phyloP scores from a whole-genome alignment of 1,140 invertebrate genomes.

The Ephestia elutella region DNA sequence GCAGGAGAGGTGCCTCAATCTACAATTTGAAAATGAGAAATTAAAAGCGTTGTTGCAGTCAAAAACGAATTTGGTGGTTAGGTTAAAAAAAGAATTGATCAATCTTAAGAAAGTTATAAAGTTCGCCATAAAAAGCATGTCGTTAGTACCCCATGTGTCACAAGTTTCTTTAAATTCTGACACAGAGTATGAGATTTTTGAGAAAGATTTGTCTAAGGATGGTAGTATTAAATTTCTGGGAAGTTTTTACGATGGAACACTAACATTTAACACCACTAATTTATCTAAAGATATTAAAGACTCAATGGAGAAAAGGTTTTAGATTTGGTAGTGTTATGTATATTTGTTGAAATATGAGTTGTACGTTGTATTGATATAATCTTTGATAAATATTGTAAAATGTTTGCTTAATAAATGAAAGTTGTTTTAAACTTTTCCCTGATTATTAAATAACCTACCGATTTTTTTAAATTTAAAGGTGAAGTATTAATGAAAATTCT shows the following conservation, averaged over 20 bases:
- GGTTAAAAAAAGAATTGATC: constrained; percentile 31
- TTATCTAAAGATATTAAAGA: constrained; percentile 6
- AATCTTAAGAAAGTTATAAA: constrained; percentile 28
- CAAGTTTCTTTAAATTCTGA: constrained; percentile 22
- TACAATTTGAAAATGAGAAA: constrained; percentile 38
- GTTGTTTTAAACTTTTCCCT: background rate
- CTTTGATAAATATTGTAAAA: background rate
- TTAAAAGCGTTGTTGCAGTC: constrained; percentile 26
- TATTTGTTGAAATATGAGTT: background rate
- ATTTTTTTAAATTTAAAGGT: too few species aligned
- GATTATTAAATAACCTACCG: too few species aligned
- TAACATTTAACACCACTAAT: constrained; percentile 19
- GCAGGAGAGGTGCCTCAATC: constrained; percentile 22
- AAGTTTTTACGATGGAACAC: constrained; percentile 9
- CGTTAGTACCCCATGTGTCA: constrained; percentile 4
- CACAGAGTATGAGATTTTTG: constrained; percentile 26
- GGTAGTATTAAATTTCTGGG: constrained; percentile 16
- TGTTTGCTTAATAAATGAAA: background rate
- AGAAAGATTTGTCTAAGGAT: constrained; percentile 23
- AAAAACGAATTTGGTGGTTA: constrained; percentile 29
- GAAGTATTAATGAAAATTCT: too few species aligned
- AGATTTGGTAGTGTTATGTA: background rate
- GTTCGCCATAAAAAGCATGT: constrained; percentile 26
- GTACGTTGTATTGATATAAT: background rate
- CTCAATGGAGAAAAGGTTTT: constrained; percentile 5